phyloP scores from a whole-genome alignment of 2,797 vertebrate species.

The Myotis findleyi region DNA sequence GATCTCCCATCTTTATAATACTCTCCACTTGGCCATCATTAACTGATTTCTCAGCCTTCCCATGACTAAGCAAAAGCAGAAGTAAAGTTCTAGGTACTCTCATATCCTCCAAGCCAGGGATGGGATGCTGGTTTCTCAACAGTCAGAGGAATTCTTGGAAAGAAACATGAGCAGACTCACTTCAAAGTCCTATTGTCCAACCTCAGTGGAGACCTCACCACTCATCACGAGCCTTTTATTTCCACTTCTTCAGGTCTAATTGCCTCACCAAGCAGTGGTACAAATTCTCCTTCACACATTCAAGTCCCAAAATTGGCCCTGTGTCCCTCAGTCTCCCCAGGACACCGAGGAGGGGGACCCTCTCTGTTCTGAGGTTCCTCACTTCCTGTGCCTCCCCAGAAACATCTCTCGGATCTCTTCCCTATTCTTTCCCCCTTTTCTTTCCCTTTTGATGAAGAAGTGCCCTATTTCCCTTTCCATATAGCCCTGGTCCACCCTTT shows the following conservation, averaged over 20 bases:
- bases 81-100: neutral
- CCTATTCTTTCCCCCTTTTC: neutral
- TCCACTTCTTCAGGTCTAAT: neutral
- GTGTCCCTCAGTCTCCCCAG: neutral
- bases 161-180: accelerated
- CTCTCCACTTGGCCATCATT: neutral
- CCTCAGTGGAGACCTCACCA: neutral
- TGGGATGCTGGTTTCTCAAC: neutral
- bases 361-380: neutral
- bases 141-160: neutral
- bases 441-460: neutral
- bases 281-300: neutral
- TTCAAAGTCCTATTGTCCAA: neutral
- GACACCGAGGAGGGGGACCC: neutral
- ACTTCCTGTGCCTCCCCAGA: neutral
- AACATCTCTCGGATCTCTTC: neutral
- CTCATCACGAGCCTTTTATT: neutral
- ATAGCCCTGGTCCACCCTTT: neutral
- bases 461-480: neutral
- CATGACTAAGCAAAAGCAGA: neutral
- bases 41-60: neutral
- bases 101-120: neutral
- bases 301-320: neutral
- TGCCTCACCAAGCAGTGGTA: neutral
- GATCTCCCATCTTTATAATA: neutral